phyloP scores from a whole-genome alignment of 2,797 vertebrate genomes.

The Cossypha niveicapilla region DNA sequence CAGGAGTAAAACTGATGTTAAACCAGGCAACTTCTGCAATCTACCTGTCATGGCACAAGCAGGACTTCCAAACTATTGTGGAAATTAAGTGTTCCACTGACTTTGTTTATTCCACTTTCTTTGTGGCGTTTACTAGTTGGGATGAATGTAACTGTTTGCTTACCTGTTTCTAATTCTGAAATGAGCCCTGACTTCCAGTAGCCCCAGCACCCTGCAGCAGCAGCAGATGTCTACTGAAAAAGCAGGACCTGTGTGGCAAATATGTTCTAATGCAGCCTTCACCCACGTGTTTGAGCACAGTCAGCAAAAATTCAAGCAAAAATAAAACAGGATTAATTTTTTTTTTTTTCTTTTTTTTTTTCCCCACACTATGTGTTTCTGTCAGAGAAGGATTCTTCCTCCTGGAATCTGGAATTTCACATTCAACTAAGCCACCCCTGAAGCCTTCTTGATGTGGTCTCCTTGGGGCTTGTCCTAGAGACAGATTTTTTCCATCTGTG shows the following conservation, averaged over 20 bases:
- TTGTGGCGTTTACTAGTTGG: not conserved
- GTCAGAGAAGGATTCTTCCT: not conserved
- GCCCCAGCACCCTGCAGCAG: not conserved
- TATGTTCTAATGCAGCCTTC: not conserved
- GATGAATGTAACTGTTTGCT: not conserved
- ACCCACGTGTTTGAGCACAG: not conserved
- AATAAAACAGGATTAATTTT: not conserved
- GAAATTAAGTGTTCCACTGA: not conserved
- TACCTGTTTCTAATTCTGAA: not conserved
- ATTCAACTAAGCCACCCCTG: not conserved
- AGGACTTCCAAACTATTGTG: not conserved
- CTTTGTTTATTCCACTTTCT: not conserved
- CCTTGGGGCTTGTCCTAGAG: not conserved
- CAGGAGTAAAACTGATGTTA: not conserved
- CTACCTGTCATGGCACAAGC: not conserved
- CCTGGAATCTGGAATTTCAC: not conserved
- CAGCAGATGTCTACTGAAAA: not conserved
- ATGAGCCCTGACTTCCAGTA: not conserved
- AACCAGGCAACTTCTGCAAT: not conserved
- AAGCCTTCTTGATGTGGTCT: not conserved
- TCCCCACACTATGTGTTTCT: not conserved
- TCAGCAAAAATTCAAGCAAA: not conserved
- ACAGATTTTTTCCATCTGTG: not conserved
- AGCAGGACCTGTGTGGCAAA: not conserved
- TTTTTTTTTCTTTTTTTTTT: not conserved